phyloP scores from a whole-genome alignment of 2,797 vertebrate genomes.

The Hydrocynus forskahlii region DNA sequence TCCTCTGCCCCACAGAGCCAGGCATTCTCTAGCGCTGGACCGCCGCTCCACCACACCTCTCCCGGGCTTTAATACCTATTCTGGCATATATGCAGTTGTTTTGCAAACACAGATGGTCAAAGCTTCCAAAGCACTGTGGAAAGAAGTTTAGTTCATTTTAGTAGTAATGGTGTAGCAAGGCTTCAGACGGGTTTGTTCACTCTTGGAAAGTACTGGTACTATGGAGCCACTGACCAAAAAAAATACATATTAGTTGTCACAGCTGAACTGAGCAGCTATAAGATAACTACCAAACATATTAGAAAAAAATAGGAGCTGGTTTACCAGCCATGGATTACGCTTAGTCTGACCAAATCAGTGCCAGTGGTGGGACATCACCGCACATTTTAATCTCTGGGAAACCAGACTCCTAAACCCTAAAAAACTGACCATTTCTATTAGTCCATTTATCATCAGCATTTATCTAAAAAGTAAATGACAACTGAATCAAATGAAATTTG shows the following conservation, averaged over 20 bases:
- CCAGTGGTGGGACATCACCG: no score
- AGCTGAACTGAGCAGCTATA: not conserved
- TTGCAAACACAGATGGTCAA: not conserved
- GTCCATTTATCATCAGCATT: no score
- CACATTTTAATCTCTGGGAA: no score
- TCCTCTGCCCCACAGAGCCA: constrained; percentile 69
- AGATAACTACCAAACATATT: not conserved
- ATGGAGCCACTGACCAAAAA: not conserved
- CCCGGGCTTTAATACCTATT: constrained; percentile 26
- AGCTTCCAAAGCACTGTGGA: not conserved
- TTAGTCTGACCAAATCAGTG: no score
- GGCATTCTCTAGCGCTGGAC: constrained; percentile 38
- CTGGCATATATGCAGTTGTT: constrained; percentile 2
- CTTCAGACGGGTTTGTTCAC: not conserved
- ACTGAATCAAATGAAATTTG: no score
- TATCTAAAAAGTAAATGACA: no score
- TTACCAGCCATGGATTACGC: no score
- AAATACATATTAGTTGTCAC: not conserved
- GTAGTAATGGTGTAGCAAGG: not conserved
- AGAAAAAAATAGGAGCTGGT: no score
- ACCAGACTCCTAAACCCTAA: no score
- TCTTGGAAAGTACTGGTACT: not conserved
- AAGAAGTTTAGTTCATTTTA: not conserved
- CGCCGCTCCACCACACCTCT: not conserved
- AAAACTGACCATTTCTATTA: no score